Conservation (phyloP, 2,113 vertebrate species). For the Melospiza georgiana region DNA sequence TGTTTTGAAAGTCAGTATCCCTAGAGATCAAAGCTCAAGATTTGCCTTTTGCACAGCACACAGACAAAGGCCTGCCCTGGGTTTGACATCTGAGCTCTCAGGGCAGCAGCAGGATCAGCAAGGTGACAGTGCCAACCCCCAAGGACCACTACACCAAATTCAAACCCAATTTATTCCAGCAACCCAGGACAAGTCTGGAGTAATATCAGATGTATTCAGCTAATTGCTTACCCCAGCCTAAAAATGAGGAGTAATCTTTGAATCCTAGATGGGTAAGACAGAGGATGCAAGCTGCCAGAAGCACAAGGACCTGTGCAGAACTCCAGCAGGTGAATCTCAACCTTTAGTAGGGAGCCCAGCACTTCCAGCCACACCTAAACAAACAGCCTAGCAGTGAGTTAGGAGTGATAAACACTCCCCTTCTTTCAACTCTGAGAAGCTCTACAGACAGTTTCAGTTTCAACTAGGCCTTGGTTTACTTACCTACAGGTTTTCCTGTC, state of each 20-base stretch:
- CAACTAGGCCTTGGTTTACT: background rate
- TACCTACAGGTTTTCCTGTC: background rate
- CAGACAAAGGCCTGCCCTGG: background rate
- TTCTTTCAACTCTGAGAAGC: background rate
- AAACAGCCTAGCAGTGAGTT: background rate
- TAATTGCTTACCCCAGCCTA: background rate
- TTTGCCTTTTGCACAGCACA: background rate
- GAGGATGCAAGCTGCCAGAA: background rate
- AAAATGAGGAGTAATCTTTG: background rate
- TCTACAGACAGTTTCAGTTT: background rate
- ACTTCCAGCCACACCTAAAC: background rate
- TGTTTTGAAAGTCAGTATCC: background rate
- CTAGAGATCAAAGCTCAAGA: background rate
- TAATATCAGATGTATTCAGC: background rate
- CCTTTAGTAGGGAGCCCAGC: background rate
- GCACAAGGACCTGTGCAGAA: background rate
- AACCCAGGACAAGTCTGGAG: background rate
- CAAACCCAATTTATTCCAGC: background rate
- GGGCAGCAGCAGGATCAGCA: background rate
- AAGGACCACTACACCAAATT: background rate
- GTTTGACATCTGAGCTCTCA: background rate
- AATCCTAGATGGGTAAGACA: background rate
- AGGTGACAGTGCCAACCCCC: background rate
- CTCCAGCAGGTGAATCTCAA: background rate
- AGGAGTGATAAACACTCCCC: background rate